Base-by-base conservation (phyloP, 2,888 invertebrate species). In the Pecten maximus region DNA sequence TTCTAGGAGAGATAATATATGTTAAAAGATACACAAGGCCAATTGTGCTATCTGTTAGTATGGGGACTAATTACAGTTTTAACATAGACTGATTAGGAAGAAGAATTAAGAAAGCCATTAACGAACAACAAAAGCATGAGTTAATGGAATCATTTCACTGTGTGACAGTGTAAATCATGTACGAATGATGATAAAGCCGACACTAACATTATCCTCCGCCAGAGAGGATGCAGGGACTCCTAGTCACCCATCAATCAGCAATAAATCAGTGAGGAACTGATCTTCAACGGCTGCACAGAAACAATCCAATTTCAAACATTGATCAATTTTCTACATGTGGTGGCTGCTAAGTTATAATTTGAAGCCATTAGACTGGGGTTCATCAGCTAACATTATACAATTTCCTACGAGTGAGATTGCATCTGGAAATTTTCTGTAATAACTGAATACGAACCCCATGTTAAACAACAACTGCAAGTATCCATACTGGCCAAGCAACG, bases 301-400 rank as follows among this genome's bases (percentile, higher is more conserved):
- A 74, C 74, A 74, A 74, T 74, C 35, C 74, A 74, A 74, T 74
- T 74, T 74, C 28, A 74, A 74, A 10, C 74, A 74, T 74, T 74
- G 74, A 74, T 74, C 74, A 28, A 6, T 74, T 60, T 74, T 74
- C 74, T 74, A 35, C 74, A 35, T 74, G 74, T 74, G 74, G 28
- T 74, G 74, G 74, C 74, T 74, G 74, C 15, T 74, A 74, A 74
- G 35, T 74, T 74, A 74, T 74, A 74, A 74, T 74, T 74, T 74
- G 74, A 74, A 15, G 35, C 28, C 15, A 74, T 35, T 35, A 74
- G 15, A 74, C 35, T 74, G 74, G 28, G 74, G 8, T 35, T 35
- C 8, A 35, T 74, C 6, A n/a, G n/a, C 60, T 60, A 60, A 60
- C 60, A 19, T n/a, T n/a, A 60, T 23, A 60, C 60, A 74, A 28